Conservation (phyloP, 2,113 vertebrate species). For the Myxocyprinus asiaticus region DNA sequence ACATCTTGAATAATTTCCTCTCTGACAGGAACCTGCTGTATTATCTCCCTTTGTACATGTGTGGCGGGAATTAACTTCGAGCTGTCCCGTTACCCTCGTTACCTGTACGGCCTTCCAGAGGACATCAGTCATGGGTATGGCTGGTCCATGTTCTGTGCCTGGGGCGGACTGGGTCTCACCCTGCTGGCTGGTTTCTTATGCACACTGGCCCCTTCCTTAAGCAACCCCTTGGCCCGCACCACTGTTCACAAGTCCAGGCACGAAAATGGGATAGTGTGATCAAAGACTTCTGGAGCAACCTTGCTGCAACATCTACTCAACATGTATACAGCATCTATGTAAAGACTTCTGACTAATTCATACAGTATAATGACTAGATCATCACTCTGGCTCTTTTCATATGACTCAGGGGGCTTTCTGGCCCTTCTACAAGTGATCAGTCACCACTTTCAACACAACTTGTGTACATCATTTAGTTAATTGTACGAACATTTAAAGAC, state of each 20-base stretch:
- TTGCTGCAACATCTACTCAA: no score
- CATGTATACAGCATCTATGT: neutral
- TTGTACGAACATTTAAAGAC: neutral
- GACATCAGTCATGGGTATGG: conserved; percentile 96
- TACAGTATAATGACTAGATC: conserved; percentile 24
- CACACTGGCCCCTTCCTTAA: conserved; percentile 89
- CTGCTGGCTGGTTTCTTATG: conserved; percentile 92
- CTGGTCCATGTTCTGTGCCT: conserved; percentile 98
- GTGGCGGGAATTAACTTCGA: conserved; percentile 95
- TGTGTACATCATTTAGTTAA: no score
- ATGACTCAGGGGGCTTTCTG: conserved; percentile 20
- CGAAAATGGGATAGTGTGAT: conserved; percentile 92
- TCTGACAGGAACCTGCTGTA: conserved; percentile 87
- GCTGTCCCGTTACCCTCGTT: conserved; percentile 88
- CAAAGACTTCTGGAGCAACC: neutral
- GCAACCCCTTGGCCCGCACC: conserved; percentile 77
- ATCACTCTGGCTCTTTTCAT: conserved; percentile 15
- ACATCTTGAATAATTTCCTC: conserved; percentile 24
- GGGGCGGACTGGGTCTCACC: conserved; percentile 91
- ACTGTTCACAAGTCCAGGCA: conserved; percentile 87
- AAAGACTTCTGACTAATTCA: conserved; percentile 27
- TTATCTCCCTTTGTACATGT: conserved; percentile 93
- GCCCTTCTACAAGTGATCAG: neutral
- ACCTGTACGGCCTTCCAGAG: conserved; percentile 89
- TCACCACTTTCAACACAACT: no score